A percentile compares a stretch with the other conserved stretches of the same genome.
These are phyloP conservation scores for Melanerpes formicivorus DNA, from an alignment of 2,113 vertebrate genomes.

Conservation along the genomic window DNA sequence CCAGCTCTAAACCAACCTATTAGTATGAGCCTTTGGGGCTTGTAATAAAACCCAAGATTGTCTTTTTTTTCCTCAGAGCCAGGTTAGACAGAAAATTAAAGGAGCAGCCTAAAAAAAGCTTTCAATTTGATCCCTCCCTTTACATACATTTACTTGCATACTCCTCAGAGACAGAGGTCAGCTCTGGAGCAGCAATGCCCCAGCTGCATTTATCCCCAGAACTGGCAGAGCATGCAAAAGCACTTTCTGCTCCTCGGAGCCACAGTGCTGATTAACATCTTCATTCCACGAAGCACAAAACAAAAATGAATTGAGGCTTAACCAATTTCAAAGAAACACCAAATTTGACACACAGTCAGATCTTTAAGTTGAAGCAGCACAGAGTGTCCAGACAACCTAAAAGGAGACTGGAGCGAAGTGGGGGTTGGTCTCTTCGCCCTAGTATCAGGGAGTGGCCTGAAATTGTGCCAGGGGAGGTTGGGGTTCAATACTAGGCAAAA, in stretches of 20 bases:
- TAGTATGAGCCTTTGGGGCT: constrained; percentile 49
- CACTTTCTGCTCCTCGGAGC: background rate
- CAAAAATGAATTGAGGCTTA: background rate
- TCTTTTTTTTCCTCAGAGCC: background rate
- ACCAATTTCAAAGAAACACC: background rate
- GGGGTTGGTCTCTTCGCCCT: no score
- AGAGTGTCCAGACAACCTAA: background rate
- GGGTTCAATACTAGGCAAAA: no score
- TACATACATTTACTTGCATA: background rate
- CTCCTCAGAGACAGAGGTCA: background rate
- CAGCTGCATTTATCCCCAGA: background rate
- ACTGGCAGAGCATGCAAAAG: background rate
- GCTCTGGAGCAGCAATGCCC: background rate
- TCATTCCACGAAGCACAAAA: background rate
- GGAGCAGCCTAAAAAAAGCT: constrained; percentile 13
- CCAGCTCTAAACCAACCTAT: constrained; percentile 24
- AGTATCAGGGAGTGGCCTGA: no score
- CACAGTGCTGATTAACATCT: background rate
- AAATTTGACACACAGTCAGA: accelerated
- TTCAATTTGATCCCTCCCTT: background rate
- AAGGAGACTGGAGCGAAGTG: no score
- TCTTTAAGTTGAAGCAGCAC: background rate
- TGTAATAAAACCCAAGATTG: constrained; percentile 41
- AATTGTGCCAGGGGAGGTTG: no score
- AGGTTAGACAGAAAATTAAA: constrained; percentile 61